Evolutionary conservation across 2,113 vertebrate genomes (phyloP).

Genomic region (Entelurus aequoreus): DNA sequence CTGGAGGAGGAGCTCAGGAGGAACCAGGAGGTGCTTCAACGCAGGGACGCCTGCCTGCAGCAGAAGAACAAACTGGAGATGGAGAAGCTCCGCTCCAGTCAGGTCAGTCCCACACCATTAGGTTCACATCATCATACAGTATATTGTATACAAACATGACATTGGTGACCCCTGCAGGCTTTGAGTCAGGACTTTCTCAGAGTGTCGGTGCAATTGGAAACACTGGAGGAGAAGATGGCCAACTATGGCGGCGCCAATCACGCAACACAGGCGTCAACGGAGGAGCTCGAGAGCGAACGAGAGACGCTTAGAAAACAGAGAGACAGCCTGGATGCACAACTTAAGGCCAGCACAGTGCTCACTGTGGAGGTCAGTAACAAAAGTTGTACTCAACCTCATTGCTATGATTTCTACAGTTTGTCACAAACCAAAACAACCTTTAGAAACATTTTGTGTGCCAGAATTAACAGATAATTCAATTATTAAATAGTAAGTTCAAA

Average conservation of each 20-base stretch:
- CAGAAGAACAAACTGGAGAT: conserved; percentile 79
- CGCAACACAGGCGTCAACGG: conserved; percentile 40
- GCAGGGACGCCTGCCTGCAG: conserved; percentile 76
- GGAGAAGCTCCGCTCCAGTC: conserved; percentile 82
- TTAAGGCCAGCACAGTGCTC: conserved; percentile 76
- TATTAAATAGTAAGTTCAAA: no score
- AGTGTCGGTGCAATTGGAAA: conserved; percentile 72
- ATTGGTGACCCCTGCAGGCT: conserved; percentile 58
- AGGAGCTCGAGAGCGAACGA: conserved; percentile 75
- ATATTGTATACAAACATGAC: not conserved
- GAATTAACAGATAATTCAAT: no score
- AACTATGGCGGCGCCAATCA: conserved; percentile 26
- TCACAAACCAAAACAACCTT: no score
- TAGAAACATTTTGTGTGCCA: no score
- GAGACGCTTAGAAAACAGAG: conserved; percentile 72
- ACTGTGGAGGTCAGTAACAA: conserved; percentile 74
- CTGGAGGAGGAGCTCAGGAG: conserved; percentile 82
- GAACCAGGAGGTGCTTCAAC: conserved; percentile 77
- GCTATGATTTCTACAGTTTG: no score
- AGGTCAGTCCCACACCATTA: conserved; percentile 64
- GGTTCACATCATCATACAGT: not conserved
- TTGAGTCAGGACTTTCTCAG: conserved; percentile 78
- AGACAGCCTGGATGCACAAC: conserved; percentile 74
- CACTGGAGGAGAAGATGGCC: conserved; percentile 77
- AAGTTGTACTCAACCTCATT: no score